Evolutionary conservation across 2,797 vertebrate species (phyloP).

Genomic region (Spinibarbus caldwelli): DNA sequence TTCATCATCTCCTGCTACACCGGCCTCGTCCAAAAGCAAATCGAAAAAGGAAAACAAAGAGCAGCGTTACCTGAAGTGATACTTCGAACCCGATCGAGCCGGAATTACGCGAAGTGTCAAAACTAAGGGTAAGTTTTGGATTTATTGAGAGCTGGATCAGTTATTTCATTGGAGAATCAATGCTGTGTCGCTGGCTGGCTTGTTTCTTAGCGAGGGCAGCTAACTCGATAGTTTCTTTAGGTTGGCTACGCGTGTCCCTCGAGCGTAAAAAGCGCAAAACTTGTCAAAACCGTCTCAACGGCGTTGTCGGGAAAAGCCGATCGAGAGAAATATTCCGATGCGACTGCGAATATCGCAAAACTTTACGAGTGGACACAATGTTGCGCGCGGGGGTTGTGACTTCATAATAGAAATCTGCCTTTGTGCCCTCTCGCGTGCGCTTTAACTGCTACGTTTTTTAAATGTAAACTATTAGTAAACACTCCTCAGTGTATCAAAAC

Average conservation of each 20-base stretch:
- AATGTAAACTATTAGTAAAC: constrained; percentile 59
- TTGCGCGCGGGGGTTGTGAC: constrained; percentile 69
- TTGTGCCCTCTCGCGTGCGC: constrained; percentile 75
- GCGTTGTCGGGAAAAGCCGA: constrained; percentile 36
- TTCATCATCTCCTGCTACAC: constrained; percentile 83
- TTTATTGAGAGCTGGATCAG: constrained; percentile 65
- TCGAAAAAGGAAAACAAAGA: constrained; percentile 75
- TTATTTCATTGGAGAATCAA: constrained; percentile 70
- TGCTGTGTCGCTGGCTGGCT: constrained; percentile 70
- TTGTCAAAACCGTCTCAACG: constrained; percentile 57
- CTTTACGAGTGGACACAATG: constrained; percentile 58
- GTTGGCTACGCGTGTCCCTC: constrained; percentile 60
- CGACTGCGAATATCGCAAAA: constrained; percentile 43
- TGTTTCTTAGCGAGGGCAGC: constrained; percentile 63
- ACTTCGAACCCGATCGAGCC: constrained; percentile 70
- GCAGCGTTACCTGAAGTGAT: constrained; percentile 75
- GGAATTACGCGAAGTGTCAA: constrained; percentile 82
- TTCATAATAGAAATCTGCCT: constrained; percentile 77
- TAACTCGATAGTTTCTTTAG: constrained; percentile 71
- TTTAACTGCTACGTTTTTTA: constrained; percentile 59
- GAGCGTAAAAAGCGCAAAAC: constrained; percentile 67
- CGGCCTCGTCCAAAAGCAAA: constrained; percentile 82
- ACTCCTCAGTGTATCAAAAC: constrained; percentile 18
- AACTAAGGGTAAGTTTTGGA: constrained; percentile 80
- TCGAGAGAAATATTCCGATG: not conserved